Evolutionary conservation across 92 coral and sea anemone species (phyloP).

Genomic region (Zoanthus sansibaricus): DNA sequence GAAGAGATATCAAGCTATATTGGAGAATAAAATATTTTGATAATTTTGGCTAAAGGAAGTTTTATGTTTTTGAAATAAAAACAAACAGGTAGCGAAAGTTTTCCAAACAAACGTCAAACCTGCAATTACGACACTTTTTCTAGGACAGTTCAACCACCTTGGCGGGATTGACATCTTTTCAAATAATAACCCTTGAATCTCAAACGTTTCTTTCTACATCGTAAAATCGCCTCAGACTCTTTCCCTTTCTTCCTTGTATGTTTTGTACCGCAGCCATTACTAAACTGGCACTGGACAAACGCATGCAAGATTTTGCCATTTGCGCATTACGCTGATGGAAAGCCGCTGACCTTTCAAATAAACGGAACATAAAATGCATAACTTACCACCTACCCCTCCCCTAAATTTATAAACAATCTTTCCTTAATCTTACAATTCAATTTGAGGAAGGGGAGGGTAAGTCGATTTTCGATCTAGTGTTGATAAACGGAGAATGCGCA

Average conservation of each 20-base stretch:
- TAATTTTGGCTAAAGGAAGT: background rate
- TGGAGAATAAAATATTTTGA: background rate
- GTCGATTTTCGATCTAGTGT: too few species aligned
- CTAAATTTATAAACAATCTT: too few species aligned
- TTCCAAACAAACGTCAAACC: constrained; percentile 80
- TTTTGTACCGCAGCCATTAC: constrained; percentile 17
- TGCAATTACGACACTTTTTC: constrained; percentile 91
- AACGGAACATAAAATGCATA: too few species aligned
- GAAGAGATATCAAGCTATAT: background rate
- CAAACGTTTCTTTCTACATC: background rate
- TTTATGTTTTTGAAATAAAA: background rate
- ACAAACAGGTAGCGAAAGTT: background rate
- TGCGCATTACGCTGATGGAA: background rate
- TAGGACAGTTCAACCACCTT: constrained; percentile 95
- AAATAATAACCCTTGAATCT: background rate
- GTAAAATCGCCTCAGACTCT: background rate
- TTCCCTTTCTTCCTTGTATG: background rate
- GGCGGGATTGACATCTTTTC: constrained; percentile 86
- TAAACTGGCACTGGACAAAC: background rate
- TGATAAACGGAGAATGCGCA: constrained; percentile 2
- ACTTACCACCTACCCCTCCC: too few species aligned
- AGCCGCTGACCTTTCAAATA: background rate
- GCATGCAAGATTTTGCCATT: background rate
- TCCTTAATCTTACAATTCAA: too few species aligned
- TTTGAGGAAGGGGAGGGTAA: too few species aligned